Percentiles rank a stretch among this genome's conserved stretches.
Conservation (phyloP, 2,888 invertebrate species). For the Himalopsyche japonica region DNA sequence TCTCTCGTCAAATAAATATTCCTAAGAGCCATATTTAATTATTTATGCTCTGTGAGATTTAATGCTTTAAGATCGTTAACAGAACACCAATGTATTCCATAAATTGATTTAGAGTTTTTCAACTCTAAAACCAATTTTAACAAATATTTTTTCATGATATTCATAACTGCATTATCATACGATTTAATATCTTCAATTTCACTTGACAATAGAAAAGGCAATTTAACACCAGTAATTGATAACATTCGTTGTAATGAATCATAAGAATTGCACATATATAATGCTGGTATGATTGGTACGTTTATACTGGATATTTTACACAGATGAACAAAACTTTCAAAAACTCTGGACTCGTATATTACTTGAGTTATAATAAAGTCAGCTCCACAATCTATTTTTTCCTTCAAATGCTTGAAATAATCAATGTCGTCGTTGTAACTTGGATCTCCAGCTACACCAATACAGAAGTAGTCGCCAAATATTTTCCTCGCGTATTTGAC, state of each 20-base stretch:
- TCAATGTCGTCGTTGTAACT: not conserved
- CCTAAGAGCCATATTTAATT: too few species aligned
- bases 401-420: not conserved
- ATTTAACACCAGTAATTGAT: not conserved
- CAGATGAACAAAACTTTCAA: not conserved
- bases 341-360: not conserved
- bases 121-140: not conserved
- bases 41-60: too few species aligned
- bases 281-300: not conserved
- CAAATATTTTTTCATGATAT: not conserved
- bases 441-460: not conserved
- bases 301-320: not conserved
- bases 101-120: not conserved
- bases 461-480: not conserved
- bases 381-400: not conserved
- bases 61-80: not conserved
- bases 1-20: too few species aligned
- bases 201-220: not conserved
- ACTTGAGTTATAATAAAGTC: not conserved
- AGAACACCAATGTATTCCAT: not conserved
- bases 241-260: not conserved
- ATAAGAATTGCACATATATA: not conserved
- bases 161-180: not conserved
- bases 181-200: not conserved
- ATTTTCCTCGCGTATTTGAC: not conserved